Evolutionary conservation across 2,113 vertebrate genomes (phyloP), one percentile per base, ranked within the genome.

Genomic region (Ceyx margarethae): DNA sequence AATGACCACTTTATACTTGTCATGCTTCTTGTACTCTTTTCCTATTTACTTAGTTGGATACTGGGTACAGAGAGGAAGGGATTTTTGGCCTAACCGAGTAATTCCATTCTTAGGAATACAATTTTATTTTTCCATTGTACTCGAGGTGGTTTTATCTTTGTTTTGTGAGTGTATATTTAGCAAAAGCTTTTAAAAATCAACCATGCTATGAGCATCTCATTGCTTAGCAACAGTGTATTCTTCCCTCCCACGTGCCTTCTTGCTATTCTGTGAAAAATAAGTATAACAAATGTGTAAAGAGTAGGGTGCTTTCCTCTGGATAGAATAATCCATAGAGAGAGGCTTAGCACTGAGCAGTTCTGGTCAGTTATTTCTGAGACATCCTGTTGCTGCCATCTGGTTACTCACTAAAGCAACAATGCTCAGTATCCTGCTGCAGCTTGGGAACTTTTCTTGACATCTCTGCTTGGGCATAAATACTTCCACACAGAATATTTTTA

Each of bases 181-280:
- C 56, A 77, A 87, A 91, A 91, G 46, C 75, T 85, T 89, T 85
- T 71, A 82, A 91, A 95, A 93, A n/a, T 67, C 78, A 60, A 11
- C 56, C 18, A 5, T 76, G 51, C 84, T 85, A 50, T n/a, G 71
- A 91, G 89, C 92, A 93, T 96, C 84, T 81, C 81, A 95, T 96
- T 95, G 94, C 94, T 96, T 92, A 94, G 86, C 91, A 96, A 95
- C 95, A 73, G 33, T 80, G 78, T 77, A 62, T 76, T 89, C 87
- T 87, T 93, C 87, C 72, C 78, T 94, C 89, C 92, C 65, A 92
- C 87, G 5, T 51, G 56, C 67, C 78, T 87, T 72, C 91, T 89
- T 87, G 80, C 80, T 82, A 7, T 48, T 93, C 81, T 43, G 51
- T 80, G 78, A n/a, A 82, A 94, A 96, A 79, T 51, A 68, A 88